A percentile compares a stretch with the other conserved stretches of the same genome.
These are phyloP conservation scores for Omphaloscelis lunosa DNA, from an alignment of 2,888 invertebrate genomes.

Conservation along the genomic window DNA sequence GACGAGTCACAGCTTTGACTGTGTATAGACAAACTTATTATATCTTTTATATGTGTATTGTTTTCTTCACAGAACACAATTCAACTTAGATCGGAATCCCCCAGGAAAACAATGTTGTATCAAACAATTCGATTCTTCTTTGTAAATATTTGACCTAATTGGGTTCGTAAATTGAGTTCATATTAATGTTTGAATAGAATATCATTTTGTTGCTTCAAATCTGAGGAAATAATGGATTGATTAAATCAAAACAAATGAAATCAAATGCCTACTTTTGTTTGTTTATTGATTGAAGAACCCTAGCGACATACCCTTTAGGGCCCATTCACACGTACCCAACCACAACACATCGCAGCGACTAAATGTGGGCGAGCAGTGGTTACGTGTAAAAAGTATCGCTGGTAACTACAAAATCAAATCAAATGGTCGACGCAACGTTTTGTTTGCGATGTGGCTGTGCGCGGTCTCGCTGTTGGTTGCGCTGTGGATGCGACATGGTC, in stretches of 20 bases:
- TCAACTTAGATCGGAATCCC: not conserved
- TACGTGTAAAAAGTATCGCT: too few relatives aligned
- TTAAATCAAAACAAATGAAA: conserved; percentile 27
- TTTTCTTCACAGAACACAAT: not conserved
- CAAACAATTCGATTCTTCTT: conserved; percentile 20
- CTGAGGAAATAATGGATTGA: conserved; percentile 22
- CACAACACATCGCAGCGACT: too few relatives aligned
- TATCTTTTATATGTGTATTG: not conserved
- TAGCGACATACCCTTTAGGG: not conserved
- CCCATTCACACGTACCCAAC: too few relatives aligned
- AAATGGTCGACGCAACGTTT: too few relatives aligned
- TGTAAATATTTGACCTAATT: conserved; percentile 33
- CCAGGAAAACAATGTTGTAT: not conserved
- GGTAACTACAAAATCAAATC: too few relatives aligned
- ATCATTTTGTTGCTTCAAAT: conserved; percentile 13
- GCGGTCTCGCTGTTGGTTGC: too few relatives aligned
- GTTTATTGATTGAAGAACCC: not conserved
- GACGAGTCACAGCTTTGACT: too few relatives aligned
- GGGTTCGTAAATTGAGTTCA: conserved; percentile 19
- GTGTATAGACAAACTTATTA: too few relatives aligned
- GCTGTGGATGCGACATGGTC: too few relatives aligned
- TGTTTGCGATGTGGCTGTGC: too few relatives aligned
- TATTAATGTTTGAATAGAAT: conserved; percentile 17
- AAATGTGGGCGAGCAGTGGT: too few relatives aligned
- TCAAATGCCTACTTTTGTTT: conserved; percentile 4